Base-by-base conservation (phyloP, 2,888 invertebrate genomes). In the Rotaria magnacalcarata region DNA sequence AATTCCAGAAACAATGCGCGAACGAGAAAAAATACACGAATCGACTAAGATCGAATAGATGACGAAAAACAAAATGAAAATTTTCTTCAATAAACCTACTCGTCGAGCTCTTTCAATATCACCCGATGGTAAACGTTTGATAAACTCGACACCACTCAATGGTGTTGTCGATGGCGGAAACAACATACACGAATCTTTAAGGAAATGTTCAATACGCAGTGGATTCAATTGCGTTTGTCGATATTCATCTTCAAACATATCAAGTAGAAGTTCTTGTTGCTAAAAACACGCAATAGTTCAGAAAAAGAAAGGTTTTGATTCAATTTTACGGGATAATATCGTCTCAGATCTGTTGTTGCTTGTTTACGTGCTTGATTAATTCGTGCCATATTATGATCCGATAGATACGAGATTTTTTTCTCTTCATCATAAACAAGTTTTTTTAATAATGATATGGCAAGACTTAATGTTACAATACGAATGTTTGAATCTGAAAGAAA, bases 191-290 rank as follows among this genome's bases (percentile, higher is more conserved):
- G 96, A 95, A 91, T 99, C 98, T 95, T 96, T 96, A 92, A 96
- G 96, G 88, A 99, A 24, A 80, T 80, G 47, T 47, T 80, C 80
- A 14, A 80, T n/a, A 24, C 80, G 80, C 3, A 47, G 4, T n/a
- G 80, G 80, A 80, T 80, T 80, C 11, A 80, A 24, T 43, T 80
- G 80, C 2, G 19, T 80, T 47, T 80, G 80, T n/a, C 94, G 95
- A 91, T 95, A 96, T 93, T 99, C 98, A 91, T 97, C 96, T 92
- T 99, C 98, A 91, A 99, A 99, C 94, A 99, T 95, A 90, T 99
- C 98, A 87, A 98, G 92, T 92, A 99, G 99, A 89, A 98, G 96
- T 90, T 98, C 97, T 92, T 98, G 97, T 89, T 95, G 95, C 93
- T 93, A 89, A 88, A 91, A 89, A 87, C 85, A 50, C 87, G 34